phyloP scores from a whole-genome alignment of 2,888 invertebrate species.

The Epistrophella euchroma region DNA sequence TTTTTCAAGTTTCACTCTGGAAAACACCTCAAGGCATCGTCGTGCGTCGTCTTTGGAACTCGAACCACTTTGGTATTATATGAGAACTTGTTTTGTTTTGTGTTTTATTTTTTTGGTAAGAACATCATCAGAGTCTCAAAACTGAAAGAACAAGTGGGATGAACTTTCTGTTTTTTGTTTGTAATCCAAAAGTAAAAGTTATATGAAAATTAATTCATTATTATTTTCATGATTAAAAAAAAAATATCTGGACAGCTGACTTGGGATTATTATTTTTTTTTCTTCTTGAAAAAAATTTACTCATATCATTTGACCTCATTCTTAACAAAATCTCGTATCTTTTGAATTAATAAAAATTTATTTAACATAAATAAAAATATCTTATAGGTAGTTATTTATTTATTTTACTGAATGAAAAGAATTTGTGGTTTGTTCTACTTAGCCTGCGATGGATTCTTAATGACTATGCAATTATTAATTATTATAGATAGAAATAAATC shows the following conservation, averaged over 20 bases:
- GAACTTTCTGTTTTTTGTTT: slow-evolving; percentile 18
- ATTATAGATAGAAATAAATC: neutral
- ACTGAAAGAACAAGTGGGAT: slow-evolving; percentile 32
- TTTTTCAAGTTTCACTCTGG: slow-evolving; percentile 35
- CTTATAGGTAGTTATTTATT: neutral
- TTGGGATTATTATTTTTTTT: neutral
- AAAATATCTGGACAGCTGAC: neutral
- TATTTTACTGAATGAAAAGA: neutral
- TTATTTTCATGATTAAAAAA: neutral
- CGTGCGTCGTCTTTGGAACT: neutral
- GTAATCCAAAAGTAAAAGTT: slow-evolving; percentile 71
- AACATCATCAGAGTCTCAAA: slow-evolving; percentile 1
- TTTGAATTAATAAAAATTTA: neutral
- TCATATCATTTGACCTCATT: slow-evolving; percentile 15
- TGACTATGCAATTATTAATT: slow-evolving; percentile 18
- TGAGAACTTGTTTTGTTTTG: slow-evolving; percentile 13
- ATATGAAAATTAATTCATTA: slow-evolving; percentile 53
- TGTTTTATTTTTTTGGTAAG: neutral
- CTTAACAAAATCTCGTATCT: neutral
- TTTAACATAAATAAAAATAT: neutral
- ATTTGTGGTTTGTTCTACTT: neutral
- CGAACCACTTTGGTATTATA: neutral
- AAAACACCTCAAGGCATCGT: slow-evolving; percentile 8
- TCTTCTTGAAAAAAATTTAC: neutral
- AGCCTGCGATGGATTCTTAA: neutral